phyloP scores from a whole-genome alignment of 2,888 invertebrate species.

The Saturnia pavonia region DNA sequence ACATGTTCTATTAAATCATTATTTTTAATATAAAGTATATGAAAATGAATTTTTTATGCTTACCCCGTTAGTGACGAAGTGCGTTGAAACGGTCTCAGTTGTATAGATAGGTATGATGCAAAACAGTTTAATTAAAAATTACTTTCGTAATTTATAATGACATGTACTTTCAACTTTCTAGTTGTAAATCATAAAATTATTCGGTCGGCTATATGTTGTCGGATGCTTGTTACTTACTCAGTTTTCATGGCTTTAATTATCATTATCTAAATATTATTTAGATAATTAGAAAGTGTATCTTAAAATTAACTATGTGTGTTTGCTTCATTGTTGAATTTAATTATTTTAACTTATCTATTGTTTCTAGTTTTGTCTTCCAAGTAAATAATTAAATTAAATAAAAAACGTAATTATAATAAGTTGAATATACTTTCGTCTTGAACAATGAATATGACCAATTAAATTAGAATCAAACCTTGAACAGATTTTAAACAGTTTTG shows the following conservation, averaged over 20 bases:
- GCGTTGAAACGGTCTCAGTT: neutral
- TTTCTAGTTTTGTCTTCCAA: too few relatives aligned
- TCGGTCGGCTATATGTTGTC: neutral
- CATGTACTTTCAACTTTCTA: slow-evolving; percentile 54
- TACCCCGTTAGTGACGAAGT: neutral
- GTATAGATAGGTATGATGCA: neutral
- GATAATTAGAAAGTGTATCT: slow-evolving; percentile 12
- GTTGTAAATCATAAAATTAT: slow-evolving; percentile 58
- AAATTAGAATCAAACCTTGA: neutral
- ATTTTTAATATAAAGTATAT: too few relatives aligned
- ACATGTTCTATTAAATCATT: too few relatives aligned
- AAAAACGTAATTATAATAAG: neutral
- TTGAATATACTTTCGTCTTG: neutral
- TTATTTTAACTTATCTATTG: too few relatives aligned
- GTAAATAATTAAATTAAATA: too few relatives aligned
- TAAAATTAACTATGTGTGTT: neutral
- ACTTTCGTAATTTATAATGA: slow-evolving; percentile 47
- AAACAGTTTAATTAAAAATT: slow-evolving; percentile 22
- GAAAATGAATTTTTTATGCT: neutral
- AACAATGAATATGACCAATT: neutral
- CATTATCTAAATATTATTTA: neutral
- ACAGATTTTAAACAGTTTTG: neutral
- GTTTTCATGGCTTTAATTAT: slow-evolving; percentile 28
- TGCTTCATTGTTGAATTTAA: neutral
- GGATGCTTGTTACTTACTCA: slow-evolving; percentile 14